These are phyloP conservation scores for Drosophila arizonae DNA, from an alignment of 1,140 invertebrate species.

Conservation along the genomic window DNA sequence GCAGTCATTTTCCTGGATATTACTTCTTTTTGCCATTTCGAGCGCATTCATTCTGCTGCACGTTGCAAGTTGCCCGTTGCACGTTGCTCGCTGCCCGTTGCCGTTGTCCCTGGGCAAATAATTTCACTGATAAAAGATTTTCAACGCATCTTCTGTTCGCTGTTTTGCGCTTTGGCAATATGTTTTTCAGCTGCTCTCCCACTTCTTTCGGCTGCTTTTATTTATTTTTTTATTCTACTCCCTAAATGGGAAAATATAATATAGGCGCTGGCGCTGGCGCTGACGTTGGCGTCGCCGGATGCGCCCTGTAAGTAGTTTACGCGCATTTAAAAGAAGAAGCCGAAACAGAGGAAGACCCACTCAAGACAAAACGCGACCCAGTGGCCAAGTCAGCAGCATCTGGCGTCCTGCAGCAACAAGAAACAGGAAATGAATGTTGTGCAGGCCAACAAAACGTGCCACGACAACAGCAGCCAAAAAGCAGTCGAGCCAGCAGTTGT, in stretches of 20 bases:
- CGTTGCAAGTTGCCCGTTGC: background rate
- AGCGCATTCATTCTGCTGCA: conserved; percentile 34
- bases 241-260: conserved; percentile 31
- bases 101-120: conserved; percentile 73
- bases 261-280: conserved; percentile 28
- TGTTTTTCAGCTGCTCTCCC: conserved; percentile 57
- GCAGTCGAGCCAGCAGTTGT: conserved; percentile 11
- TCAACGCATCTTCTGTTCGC: conserved; percentile 76
- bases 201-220: background rate
- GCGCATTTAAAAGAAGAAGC: conserved; percentile 65
- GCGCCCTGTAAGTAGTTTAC: conserved; percentile 72
- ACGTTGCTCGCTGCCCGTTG: background rate
- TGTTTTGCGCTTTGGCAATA: conserved; percentile 77
- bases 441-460: conserved; percentile 64
- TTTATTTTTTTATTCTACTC: conserved; percentile 6
- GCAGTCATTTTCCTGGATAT: conserved; percentile 27
- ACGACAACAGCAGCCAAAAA: conserved; percentile 37
- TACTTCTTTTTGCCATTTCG: conserved; percentile 36
- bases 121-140: conserved; percentile 80
- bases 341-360: conserved; percentile 39
- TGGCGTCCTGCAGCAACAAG: conserved; percentile 10
- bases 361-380: conserved; percentile 12
- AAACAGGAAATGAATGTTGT: conserved; percentile 75
- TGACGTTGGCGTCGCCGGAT: conserved; percentile 34
- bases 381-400: conserved; percentile 17